Base-by-base conservation (phyloP, 37 sponge, comb jelly and placozoan genomes). In the Bolinopsis microptera region DNA sequence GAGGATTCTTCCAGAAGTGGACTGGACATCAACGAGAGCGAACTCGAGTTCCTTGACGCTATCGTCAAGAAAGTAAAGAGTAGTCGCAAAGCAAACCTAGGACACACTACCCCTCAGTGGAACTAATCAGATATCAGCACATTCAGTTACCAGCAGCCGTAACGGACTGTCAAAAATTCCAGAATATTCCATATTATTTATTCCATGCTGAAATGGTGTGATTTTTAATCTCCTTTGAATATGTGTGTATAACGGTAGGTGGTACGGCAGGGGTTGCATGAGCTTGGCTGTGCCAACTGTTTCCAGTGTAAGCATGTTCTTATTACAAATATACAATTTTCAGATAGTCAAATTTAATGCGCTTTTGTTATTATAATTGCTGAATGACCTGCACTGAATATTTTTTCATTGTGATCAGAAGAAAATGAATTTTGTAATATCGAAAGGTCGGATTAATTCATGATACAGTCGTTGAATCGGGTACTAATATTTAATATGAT, bases 31-130 rank as follows among this genome's bases (percentile, higher is more conserved):
- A 80, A 35, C 38, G 82, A 80, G 38, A 32, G 38, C 2, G 82
- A 80, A 22, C 38, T 80, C 36, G 82, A 80, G 22, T 80, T 80
- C 82, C 82, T 80, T 13, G 82, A 80, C 30, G 36, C 82, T 3
- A 34, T 80, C 23, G 37, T 80, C 36, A 80, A 80, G 82, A 80
- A 80, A 22, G 82, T 80, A 31, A 80, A 80, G 38, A 80, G 82
- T 22, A 80, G 37, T 22, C 24, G 82, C 1, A 80, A 80, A 31
- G 22, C 36, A 32, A 48, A 48, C 13, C 5, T 48, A 5, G 32
- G 32, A 34, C 82, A 32, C 16, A 3, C 35, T 8, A 5, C 82
- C 3, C 68, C 68, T 18, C 74, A 70, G 30, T 70, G 74, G 74
- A 70, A 70, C 30, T 70, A 26, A 70, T 48, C 61, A 48, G 61